Conservation (phyloP, 2,113 vertebrate genomes). For the Pavo muticus region DNA sequence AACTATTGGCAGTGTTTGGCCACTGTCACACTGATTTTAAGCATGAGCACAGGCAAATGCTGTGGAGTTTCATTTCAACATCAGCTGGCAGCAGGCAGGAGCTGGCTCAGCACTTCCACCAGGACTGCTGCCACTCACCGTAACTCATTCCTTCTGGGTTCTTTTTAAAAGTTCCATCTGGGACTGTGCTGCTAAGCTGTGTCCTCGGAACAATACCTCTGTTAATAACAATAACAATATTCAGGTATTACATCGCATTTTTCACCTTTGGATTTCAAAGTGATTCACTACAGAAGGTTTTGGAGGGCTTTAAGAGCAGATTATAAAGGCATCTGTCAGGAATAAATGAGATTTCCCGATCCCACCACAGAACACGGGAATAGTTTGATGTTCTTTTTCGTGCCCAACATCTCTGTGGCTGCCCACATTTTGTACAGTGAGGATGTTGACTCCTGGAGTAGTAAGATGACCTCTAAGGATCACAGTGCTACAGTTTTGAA, state of each 20-base stretch:
- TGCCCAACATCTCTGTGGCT: not conserved
- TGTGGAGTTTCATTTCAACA: slow-evolving; percentile 27
- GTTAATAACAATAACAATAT: slow-evolving; percentile 68
- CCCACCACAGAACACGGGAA: slow-evolving; percentile 23
- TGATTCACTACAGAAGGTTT: slow-evolving; percentile 55
- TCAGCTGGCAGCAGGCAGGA: slow-evolving; percentile 29
- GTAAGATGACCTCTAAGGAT: not conserved
- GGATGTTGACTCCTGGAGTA: not conserved
- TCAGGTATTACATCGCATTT: slow-evolving; percentile 60
- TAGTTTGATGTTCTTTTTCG: not conserved
- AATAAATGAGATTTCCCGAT: slow-evolving; percentile 67
- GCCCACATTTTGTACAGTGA: not conserved
- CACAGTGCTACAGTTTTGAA: not conserved
- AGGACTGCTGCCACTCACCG: not conserved
- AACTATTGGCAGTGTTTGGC: not conserved
- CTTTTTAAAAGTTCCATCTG: slow-evolving; percentile 47
- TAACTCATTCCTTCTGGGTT: slow-evolving; percentile 60
- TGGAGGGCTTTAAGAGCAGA: slow-evolving; percentile 39
- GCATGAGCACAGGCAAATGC: not conserved
- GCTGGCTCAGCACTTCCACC: slow-evolving; percentile 47
- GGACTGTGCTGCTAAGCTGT: slow-evolving; percentile 61
- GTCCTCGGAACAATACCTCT: slow-evolving; percentile 46
- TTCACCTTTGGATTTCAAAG: slow-evolving; percentile 61
- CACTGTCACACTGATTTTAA: not conserved
- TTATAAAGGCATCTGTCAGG: slow-evolving; percentile 72